These are phyloP conservation scores for Ditula angustiorana DNA, from an alignment of 2,888 invertebrate genomes.

Conservation along the genomic window DNA sequence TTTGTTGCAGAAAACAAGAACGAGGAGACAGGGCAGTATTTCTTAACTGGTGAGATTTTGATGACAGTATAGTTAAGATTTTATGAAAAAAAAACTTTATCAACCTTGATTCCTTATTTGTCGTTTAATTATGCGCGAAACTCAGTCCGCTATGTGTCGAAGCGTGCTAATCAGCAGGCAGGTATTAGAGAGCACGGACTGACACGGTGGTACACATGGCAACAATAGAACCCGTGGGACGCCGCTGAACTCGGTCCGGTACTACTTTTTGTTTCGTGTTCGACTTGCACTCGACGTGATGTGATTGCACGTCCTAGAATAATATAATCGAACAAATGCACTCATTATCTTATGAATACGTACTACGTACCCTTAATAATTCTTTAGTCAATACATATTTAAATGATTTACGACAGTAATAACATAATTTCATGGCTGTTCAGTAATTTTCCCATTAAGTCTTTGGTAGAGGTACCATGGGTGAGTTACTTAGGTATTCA, in stretches of 20 bases:
- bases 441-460: not conserved
- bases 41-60: conserved; percentile 1
- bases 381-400: too few species aligned
- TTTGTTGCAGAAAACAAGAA: conserved; percentile 28
- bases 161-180: not conserved
- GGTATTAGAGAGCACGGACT: conserved; percentile 31
- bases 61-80: not conserved
- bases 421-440: not conserved
- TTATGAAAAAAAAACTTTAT: too few species aligned
- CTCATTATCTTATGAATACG: not conserved
- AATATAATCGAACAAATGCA: conserved; percentile 16
- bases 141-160: not conserved
- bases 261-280: conserved; percentile 63
- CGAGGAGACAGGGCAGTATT: not conserved
- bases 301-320: conserved; percentile 47
- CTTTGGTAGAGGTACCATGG: not conserved
- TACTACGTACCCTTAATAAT: not conserved
- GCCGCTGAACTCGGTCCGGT: conserved; percentile 65
- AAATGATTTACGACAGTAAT: not conserved
- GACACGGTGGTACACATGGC: conserved; percentile 54
- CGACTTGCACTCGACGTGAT: conserved; percentile 53
- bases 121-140: not conserved
- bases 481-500: not conserved
- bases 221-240: conserved; percentile 66
- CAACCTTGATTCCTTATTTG: not conserved